Base-by-base conservation (phyloP, 2,113 vertebrate species). In the Chascanopsetta lugubris region DNA sequence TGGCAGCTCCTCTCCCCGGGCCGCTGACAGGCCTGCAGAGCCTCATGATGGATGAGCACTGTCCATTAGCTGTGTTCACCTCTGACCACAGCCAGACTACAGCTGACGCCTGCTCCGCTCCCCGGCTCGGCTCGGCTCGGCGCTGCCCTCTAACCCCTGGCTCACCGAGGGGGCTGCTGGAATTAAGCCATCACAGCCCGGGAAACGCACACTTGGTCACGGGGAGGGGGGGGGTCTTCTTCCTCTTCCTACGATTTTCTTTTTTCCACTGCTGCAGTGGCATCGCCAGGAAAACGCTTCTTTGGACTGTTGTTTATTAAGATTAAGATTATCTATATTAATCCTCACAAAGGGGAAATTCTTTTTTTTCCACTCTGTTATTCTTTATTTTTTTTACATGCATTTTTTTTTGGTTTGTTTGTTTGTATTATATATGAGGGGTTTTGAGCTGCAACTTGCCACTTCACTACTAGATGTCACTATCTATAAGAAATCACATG, bases 31-130 rank as follows among this genome's bases (percentile, higher is more conserved):
- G 70, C 87, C 85, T 82, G 87, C 86, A 75, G 82, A 90, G 88
- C 82, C 71, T 86, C 84, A 91, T 93, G 91, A 93, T 92, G 89
- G 90, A 93, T 93, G 92, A 91, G 90, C 82, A 90, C 84, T 91
- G 91, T 93, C 90, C 91, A 91, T 93, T 93, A 93, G 91, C 84
- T 62, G 77, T 71, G 85, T 85, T 90, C 91, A 93, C 90, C 91
- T 91, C 87, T 92, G 91, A 93, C 90, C 91, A 84, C 68, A 26
- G 78, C 83, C 88, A 85, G 85, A 92, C 87, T 88, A 82, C 88
- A 89, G 89, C 89, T 91, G 92, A 92, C 86, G 89, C 88, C 87
- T 81, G 86, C 87, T 88, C 89, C 75, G 71, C 87, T 90, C 75
- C 75, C 72, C 38, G n/a, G 61, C 83, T 83, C 89, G 75, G 71